phyloP scores from a whole-genome alignment of 1,140 invertebrate species.

The Magallana ariakensis region DNA sequence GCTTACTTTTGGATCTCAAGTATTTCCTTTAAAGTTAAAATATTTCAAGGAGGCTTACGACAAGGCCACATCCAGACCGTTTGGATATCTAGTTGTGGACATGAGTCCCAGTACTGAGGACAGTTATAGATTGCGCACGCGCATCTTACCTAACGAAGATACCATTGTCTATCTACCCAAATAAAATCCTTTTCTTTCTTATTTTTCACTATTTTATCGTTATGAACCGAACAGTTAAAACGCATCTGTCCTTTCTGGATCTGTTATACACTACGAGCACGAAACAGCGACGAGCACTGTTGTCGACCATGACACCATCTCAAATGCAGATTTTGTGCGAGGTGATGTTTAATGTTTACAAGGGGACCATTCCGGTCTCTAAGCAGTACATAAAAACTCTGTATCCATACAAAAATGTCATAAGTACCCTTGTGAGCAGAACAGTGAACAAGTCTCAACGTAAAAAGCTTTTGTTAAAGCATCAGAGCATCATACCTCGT shows the following conservation, averaged over 20 bases:
- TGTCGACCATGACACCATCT: conserved; percentile 12
- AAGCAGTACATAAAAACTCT: conserved; percentile 23
- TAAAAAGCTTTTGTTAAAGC: neutral
- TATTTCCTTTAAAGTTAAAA: too few relatives aligned
- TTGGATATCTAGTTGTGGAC: too few relatives aligned
- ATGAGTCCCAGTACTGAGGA: too few relatives aligned
- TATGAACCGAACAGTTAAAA: too few relatives aligned
- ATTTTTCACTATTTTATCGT: too few relatives aligned
- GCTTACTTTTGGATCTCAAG: too few relatives aligned
- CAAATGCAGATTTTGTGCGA: conserved; percentile 42
- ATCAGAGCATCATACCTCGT: neutral
- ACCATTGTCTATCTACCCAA: too few relatives aligned
- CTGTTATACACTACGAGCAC: neutral
- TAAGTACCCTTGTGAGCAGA: neutral
- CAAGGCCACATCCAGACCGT: too few relatives aligned
- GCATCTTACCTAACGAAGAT: too few relatives aligned
- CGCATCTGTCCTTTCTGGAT: conserved; percentile 22
- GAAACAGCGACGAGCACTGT: conserved; percentile 34
- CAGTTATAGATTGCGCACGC: too few relatives aligned
- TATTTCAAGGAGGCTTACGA: too few relatives aligned
- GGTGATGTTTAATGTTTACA: conserved; percentile 46
- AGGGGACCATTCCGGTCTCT: neutral
- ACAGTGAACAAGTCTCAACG: neutral
- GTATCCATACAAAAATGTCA: conserved; percentile 5
- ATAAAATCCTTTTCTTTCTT: too few relatives aligned